Percentiles rank a stretch among this genome's conserved stretches.
These are phyloP conservation scores for Cyclargus thomasi DNA, from an alignment of 1,140 invertebrate species.

Conservation along the genomic window DNA sequence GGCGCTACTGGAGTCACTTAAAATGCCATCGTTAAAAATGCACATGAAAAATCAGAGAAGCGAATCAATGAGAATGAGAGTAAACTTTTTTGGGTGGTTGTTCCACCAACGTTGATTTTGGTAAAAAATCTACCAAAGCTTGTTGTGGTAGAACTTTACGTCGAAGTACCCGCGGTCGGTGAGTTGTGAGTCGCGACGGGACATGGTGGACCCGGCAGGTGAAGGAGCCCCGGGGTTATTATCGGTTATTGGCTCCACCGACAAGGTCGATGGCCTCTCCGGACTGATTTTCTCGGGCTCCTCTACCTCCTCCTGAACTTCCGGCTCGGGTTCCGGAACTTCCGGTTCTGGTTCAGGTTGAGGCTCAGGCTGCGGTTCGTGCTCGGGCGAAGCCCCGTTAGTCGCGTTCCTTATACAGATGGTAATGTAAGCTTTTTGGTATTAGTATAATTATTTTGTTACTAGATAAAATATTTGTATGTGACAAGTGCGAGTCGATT, in stretches of 20 bases:
- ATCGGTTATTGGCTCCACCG: conserved; percentile 29
- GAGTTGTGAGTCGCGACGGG: conserved; percentile 48
- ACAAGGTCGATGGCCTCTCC: conserved; percentile 37
- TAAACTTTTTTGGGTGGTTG: neutral
- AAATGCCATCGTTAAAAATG: neutral
- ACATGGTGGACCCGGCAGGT: conserved; percentile 30
- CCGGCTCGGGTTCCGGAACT: neutral
- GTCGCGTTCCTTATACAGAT: conserved; percentile 3
- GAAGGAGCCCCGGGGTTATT: conserved; percentile 21
- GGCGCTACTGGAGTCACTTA: neutral
- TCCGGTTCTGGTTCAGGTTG: too few species aligned
- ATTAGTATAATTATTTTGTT: neutral
- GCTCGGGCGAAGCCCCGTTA: conserved; percentile 1
- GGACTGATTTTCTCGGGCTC: conserved; percentile 23
- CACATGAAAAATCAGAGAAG: neutral
- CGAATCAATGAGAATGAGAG: neutral
- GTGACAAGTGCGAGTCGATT: too few species aligned
- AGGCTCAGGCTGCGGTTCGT: neutral
- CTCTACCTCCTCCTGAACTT: conserved; percentile 8
- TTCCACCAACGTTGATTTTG: too few species aligned
- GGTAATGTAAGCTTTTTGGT: neutral
- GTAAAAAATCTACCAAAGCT: conserved; percentile 74
- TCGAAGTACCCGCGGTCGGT: conserved; percentile 79
- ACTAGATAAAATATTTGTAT: neutral
- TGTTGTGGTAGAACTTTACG: conserved; percentile 80